Evolutionary conservation across 2,797 vertebrate genomes (phyloP).

Genomic region (Eulemur mongoz): DNA sequence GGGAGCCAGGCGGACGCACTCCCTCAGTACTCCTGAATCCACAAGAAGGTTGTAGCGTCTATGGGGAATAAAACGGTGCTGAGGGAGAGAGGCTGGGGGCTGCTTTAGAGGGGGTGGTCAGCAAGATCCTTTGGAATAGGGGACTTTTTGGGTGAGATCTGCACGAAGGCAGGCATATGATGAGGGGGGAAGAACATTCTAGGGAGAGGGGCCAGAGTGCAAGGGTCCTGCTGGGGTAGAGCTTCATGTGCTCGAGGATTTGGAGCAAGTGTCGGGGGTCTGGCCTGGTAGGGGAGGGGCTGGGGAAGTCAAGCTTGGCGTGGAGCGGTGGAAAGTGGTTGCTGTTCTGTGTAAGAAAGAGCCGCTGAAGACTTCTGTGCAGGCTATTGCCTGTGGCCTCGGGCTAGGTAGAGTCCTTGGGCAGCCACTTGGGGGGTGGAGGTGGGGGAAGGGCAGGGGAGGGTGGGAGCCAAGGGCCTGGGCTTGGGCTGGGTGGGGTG

Average conservation of each 20-base stretch:
- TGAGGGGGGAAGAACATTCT: background rate
- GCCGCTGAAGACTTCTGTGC: fast-evolving
- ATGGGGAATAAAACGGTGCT: fast-evolving
- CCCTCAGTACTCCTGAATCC: background rate
- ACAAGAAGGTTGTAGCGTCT: fast-evolving
- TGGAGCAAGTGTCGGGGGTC: background rate
- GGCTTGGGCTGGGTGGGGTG: background rate
- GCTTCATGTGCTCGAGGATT: background rate
- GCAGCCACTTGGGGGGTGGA: background rate
- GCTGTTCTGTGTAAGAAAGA: background rate
- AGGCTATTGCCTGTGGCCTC: background rate
- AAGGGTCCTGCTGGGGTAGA: background rate
- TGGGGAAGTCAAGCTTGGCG: background rate
- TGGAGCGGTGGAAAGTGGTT: fast-evolving
- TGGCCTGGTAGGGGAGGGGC: background rate
- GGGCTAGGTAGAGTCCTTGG: background rate
- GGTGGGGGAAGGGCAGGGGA: fast-evolving
- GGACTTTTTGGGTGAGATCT: background rate
- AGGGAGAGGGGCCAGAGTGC: background rate
- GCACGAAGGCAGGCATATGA: background rate
- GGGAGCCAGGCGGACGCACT: background rate
- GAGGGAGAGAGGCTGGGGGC: background rate
- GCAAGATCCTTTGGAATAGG: background rate
- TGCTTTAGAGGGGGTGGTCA: fast-evolving
- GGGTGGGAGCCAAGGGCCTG: background rate